These are phyloP conservation scores for Zootermopsis nevadensis DNA, from an alignment of 2,888 invertebrate species.

Conservation along the genomic window DNA sequence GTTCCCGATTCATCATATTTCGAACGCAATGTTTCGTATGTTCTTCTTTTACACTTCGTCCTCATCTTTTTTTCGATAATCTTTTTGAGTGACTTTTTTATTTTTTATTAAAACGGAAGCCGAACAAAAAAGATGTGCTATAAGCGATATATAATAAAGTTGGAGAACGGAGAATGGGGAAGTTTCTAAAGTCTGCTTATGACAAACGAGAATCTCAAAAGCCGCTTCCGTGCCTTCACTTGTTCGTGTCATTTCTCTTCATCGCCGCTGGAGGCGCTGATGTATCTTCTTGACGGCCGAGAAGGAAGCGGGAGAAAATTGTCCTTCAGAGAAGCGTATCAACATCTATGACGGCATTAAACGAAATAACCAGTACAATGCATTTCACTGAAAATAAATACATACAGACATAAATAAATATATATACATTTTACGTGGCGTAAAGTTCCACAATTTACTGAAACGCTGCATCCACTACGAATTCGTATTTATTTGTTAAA, in stretches of 20 bases:
- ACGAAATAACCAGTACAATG: not conserved
- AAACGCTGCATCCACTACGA: too few species aligned
- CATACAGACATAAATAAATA: too few species aligned
- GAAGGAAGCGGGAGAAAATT: not conserved
- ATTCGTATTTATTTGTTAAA: too few species aligned
- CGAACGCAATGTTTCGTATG: conserved; percentile 3
- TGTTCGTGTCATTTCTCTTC: conserved; percentile 19
- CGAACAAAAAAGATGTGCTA: conserved; percentile 20
- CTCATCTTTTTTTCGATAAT: conserved; percentile 12
- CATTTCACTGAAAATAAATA: too few species aligned
- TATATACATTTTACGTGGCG: too few species aligned
- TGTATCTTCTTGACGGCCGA: conserved; percentile 1
- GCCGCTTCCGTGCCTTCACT: conserved; percentile 20
- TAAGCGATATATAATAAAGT: conserved; percentile 33
- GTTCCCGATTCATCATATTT: conserved; percentile 19
- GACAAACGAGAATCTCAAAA: conserved; percentile 38
- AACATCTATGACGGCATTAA: not conserved
- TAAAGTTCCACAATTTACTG: too few species aligned
- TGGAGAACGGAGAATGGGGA: not conserved
- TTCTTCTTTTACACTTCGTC: not conserved
- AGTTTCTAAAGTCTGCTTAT: conserved; percentile 20
- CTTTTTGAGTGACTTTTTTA: not conserved
- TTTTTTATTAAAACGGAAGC: conserved; percentile 9
- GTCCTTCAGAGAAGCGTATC: not conserved
- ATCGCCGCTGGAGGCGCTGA: conserved; percentile 9